phyloP scores from a whole-genome alignment of 2,888 invertebrate genomes.

The Lycocerus yunnanus region DNA sequence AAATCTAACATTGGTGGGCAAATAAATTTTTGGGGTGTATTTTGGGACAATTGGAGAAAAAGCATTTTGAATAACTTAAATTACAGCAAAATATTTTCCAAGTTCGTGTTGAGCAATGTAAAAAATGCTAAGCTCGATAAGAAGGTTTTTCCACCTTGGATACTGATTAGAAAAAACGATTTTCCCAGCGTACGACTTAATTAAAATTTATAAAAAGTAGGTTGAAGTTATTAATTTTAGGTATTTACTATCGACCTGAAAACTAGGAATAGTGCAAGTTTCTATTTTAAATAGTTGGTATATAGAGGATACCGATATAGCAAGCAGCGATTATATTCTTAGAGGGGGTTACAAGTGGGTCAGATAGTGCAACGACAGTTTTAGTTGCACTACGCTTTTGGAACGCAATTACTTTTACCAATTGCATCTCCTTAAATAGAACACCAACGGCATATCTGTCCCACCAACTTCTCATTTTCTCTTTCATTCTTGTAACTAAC shows the following conservation, averaged over 20 bases:
- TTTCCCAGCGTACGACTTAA: neutral
- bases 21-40: neutral
- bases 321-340: conserved; percentile 14
- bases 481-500: conserved; percentile 37
- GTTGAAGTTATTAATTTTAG: neutral
- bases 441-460: conserved; percentile 49
- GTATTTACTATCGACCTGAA: conserved; percentile 3
- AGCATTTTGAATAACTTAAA: neutral
- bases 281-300: conserved; percentile 9
- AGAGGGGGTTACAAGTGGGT: conserved; percentile 39
- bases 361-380: conserved; percentile 46
- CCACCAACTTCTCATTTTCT: conserved; percentile 55
- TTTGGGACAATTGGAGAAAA: neutral
- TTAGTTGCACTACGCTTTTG: conserved; percentile 48
- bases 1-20: neutral
- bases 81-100: neutral
- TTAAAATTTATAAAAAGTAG: neutral
- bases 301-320: conserved; percentile 15
- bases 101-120: neutral
- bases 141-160: too few species aligned
- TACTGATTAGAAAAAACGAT: neutral
- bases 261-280: conserved; percentile 2
- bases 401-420: conserved; percentile 13
- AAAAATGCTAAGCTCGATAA: neutral
- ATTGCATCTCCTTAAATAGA: conserved; percentile 45